phyloP scores from a whole-genome alignment of 2,113 vertebrate species.

The Pagrus major region DNA sequence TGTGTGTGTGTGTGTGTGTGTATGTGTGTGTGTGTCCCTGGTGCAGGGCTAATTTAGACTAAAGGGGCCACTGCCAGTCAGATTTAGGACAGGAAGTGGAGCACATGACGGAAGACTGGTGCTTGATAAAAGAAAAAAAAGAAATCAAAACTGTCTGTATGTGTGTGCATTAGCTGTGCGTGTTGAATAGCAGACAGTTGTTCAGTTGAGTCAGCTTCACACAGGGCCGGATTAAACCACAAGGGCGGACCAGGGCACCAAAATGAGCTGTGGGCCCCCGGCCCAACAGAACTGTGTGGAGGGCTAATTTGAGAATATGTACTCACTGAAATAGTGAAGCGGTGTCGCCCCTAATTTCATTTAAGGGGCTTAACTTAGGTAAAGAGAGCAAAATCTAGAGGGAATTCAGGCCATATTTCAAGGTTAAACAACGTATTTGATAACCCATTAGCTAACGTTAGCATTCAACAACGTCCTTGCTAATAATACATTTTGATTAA shows the following conservation, averaged over 20 bases:
- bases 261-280: neutral
- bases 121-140: neutral
- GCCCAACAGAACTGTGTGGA: no score
- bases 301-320: neutral
- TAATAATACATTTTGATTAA: no score
- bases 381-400: no score
- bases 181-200: neutral
- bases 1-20: slow-evolving; percentile 35
- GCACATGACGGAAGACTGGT: slow-evolving; percentile 47
- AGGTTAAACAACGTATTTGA: no score
- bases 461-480: no score
- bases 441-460: no score
- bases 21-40: slow-evolving; percentile 34
- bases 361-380: no score
- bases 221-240: neutral
- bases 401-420: no score
- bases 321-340: no score
- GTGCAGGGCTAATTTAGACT: slow-evolving; percentile 72
- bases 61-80: slow-evolving; percentile 72
- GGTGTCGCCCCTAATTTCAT: no score
- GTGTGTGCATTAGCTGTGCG: neutral
- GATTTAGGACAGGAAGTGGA: slow-evolving; percentile 78
- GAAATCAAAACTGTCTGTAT: slow-evolving; percentile 2
- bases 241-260: neutral
- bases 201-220: neutral